These are phyloP conservation scores for Chiloscyllium punctatum DNA, from an alignment of 2,797 vertebrate genomes.

Conservation along the genomic window DNA sequence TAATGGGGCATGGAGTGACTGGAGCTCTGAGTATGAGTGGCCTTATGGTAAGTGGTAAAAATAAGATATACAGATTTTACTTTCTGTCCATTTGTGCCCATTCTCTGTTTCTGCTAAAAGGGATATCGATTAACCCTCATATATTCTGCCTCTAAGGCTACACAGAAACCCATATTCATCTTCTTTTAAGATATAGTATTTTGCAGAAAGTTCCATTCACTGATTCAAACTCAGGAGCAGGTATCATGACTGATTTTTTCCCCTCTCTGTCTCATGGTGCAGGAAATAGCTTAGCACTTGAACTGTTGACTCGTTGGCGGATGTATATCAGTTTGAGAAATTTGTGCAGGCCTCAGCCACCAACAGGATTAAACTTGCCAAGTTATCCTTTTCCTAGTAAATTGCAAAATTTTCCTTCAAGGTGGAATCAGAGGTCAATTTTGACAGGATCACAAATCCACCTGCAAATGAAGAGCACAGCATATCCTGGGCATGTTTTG, in stretches of 20 bases:
- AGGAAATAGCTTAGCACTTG: too few species aligned
- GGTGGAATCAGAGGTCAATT: not conserved
- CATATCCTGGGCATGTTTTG: not conserved
- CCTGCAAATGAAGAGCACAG: not conserved
- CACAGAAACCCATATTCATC: not conserved
- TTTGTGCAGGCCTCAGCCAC: not conserved
- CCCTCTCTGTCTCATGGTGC: too few species aligned
- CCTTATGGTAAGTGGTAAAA: slow-evolving; percentile 46
- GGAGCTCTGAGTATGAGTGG: slow-evolving; percentile 52
- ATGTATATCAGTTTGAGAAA: too few species aligned
- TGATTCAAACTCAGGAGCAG: not conserved
- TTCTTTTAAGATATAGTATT: not conserved
- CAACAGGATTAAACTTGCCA: not conserved
- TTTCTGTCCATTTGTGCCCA: not conserved
- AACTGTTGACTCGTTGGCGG: too few species aligned
- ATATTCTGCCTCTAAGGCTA: not conserved
- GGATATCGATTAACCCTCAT: not conserved
- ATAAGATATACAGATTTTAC: not conserved
- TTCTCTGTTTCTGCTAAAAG: not conserved
- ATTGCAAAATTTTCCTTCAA: not conserved
- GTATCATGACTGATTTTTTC: too few species aligned
- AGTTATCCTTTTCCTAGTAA: not conserved
- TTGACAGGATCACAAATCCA: not conserved
- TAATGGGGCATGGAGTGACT: slow-evolving; percentile 53
- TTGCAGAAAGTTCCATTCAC: too few species aligned